Evolutionary conservation across 2,113 vertebrate genomes (phyloP).

Genomic region (Chloropsis cyanopogon): DNA sequence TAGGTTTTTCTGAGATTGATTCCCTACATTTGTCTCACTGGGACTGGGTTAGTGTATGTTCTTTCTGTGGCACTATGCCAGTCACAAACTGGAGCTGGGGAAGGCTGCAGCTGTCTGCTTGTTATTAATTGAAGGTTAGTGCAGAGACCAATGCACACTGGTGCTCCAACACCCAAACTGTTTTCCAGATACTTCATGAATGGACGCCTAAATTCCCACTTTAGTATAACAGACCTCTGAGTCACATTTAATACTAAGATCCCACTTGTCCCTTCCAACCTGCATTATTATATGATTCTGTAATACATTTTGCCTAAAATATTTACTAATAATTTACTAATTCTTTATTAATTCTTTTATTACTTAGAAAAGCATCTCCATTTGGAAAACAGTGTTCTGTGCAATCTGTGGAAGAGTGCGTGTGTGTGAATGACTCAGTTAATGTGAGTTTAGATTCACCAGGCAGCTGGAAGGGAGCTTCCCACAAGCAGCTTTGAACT

Average conservation of each 20-base stretch:
- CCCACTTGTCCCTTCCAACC: not conserved
- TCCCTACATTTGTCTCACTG: not conserved
- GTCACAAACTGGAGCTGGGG: not conserved
- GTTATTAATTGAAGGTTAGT: constrained; percentile 12
- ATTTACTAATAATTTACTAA: not conserved
- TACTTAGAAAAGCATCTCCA: not conserved
- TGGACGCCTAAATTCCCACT: not conserved
- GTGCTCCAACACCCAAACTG: constrained; percentile 5
- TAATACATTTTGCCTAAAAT: not conserved
- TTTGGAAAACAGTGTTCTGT: not conserved
- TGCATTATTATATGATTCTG: not conserved
- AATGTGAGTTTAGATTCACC: not conserved
- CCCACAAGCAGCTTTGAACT: not conserved
- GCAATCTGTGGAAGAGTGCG: not conserved
- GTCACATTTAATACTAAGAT: not conserved
- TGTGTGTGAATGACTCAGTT: not conserved
- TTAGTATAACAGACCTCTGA: not conserved
- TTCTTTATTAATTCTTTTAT: not conserved
- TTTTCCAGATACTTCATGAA: constrained; percentile 7
- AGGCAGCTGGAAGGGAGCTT: not conserved
- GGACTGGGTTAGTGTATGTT: not conserved
- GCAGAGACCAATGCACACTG: not conserved
- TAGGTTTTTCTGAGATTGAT: constrained; percentile 12
- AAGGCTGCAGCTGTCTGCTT: constrained; percentile 45
- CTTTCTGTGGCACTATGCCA: not conserved